Evolutionary conservation across 2,113 vertebrate species (phyloP), one percentile per base, ranked within the genome.

Genomic region (Malaclemys terrapin): DNA sequence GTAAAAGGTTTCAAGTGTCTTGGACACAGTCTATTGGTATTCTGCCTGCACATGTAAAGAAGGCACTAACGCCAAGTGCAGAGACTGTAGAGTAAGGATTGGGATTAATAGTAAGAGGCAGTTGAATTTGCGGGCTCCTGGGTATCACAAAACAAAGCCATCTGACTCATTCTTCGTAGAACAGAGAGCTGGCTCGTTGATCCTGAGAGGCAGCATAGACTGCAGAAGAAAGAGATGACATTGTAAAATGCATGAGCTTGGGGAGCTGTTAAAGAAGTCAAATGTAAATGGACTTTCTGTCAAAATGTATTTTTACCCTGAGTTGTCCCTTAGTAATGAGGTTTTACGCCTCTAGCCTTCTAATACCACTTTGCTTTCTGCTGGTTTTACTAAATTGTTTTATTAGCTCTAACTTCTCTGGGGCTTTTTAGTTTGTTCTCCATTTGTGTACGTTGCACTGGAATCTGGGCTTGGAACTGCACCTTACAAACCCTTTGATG

Each of bases 401-500:
- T 35, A n/a, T 75, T 38, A 31, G 8, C 8, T 35, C 29, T n/a
- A 54, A 62, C 10, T 19, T 85, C 82, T 0, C 0, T 35, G 84
- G 65, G 22, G 20, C 45, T 50, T 7, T 42, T 45, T 47, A 5
- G 3, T 14, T 75, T 6, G 25, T 78, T 65, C 80, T 87, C 47
- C 85, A 53, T 31, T 3, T 65, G 31, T 65, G 29, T 65, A 35
- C 12, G 3, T 8, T 65, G 31, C 29, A 3, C 31, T 65, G 59
- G 59, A 35, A 35, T 35, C 29, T 65, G 31, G 19, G 54, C 72
- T 91, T 17, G 1, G 0, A 12, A 13, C 24, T 0, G 0, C 72
- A 25, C 38, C 53, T 93, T 62, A 59, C 54, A 24, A 5, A 11
- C 0, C 42, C 42, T 72, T 72, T 69, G 45, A 35, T 62, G 19